These are phyloP conservation scores for Scolopax bukidnonensis DNA, from an alignment of 2,797 vertebrate genomes.

Conservation along the genomic window DNA sequence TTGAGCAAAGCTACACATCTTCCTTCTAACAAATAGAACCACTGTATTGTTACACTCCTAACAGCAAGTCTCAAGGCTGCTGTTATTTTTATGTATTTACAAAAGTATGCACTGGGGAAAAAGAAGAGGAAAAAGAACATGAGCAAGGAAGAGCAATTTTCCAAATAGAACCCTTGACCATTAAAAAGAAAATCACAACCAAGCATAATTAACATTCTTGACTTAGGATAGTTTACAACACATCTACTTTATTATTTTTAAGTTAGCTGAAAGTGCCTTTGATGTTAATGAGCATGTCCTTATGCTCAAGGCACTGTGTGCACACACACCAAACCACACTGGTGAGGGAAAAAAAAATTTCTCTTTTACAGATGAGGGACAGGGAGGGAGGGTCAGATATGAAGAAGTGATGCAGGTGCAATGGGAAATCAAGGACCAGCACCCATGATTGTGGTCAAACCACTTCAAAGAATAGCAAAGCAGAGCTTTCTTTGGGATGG, in stretches of 20 bases:
- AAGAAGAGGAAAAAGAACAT: background rate
- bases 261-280: slow-evolving; percentile 1
- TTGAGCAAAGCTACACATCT: background rate
- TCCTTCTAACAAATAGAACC: background rate
- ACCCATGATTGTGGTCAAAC: background rate
- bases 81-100: background rate
- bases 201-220: slow-evolving; percentile 27
- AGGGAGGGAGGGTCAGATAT: background rate
- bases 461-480: background rate
- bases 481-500: background rate
- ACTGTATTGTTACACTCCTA: background rate
- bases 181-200: background rate
- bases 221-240: background rate
- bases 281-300: background rate
- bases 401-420: background rate
- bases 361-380: background rate
- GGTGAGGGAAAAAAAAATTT: background rate
- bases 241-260: slow-evolving; percentile 3
- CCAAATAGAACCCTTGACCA: background rate
- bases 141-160: background rate
- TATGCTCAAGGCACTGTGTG: background rate
- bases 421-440: background rate
- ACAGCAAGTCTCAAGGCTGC: background rate
- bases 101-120: background rate
- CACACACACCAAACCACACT: background rate